Evolutionary conservation across 2,888 invertebrate genomes (phyloP).

Genomic region (Nymphalis polychloros): DNA sequence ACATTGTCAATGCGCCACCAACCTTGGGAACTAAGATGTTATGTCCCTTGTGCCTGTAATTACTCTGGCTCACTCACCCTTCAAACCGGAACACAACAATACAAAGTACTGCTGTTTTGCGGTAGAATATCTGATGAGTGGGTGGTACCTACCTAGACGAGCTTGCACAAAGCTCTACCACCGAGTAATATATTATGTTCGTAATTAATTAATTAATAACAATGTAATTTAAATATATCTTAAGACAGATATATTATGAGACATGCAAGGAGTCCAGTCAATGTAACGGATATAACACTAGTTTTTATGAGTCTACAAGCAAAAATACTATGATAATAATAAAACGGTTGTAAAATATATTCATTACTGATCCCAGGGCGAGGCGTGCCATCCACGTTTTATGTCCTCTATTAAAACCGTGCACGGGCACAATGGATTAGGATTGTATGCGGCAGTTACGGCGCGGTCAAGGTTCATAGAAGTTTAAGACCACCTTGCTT

Average conservation of each 20-base stretch:
- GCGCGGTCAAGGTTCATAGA: constrained; percentile 35
- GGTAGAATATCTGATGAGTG: too few species aligned
- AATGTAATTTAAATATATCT: too few species aligned
- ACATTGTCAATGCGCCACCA: too few species aligned
- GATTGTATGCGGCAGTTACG: constrained; percentile 27
- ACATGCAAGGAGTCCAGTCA: constrained; percentile 2
- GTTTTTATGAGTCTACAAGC: constrained; percentile 19
- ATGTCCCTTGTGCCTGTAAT: too few species aligned
- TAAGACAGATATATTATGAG: not conserved
- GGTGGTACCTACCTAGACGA: too few species aligned
- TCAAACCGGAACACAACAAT: too few species aligned
- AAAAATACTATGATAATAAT: constrained; percentile 35
- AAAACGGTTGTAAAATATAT: constrained; percentile 36
- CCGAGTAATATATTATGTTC: too few species aligned
- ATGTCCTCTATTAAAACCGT: constrained; percentile 35
- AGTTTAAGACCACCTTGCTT: constrained; percentile 30
- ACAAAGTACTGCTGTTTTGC: too few species aligned
- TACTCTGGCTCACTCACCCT: too few species aligned
- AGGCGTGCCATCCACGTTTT: constrained; percentile 33
- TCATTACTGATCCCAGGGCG: constrained; percentile 33
- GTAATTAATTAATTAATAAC: too few species aligned
- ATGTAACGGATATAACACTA: constrained; percentile 21
- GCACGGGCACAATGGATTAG: constrained; percentile 35
- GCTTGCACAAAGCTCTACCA: too few species aligned
- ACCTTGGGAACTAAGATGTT: too few species aligned